These are phyloP conservation scores for Paratilapia polleni DNA, from an alignment of 2,113 vertebrate species.

Conservation along the genomic window DNA sequence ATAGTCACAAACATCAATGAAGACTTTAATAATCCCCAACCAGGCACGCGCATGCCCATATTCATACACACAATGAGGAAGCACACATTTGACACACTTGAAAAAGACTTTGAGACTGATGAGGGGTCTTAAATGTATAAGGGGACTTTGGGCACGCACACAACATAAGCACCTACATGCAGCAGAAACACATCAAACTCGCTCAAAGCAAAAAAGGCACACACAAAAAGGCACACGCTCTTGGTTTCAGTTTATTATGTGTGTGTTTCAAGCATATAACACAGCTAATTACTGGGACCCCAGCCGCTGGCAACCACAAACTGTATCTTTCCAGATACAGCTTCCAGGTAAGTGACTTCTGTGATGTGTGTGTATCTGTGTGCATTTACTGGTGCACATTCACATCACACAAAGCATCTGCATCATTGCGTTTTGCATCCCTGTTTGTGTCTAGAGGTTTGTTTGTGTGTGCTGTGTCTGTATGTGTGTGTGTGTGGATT, in stretches of 20 bases:
- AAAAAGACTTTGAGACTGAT: constrained; percentile 12
- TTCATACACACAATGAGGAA: background rate
- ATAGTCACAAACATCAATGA: constrained; percentile 10
- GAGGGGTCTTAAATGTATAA: background rate
- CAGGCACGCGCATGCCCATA: background rate
- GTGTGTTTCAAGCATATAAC: background rate
- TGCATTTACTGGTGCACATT: background rate
- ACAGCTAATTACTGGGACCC: constrained; percentile 12
- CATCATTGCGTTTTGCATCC: background rate
- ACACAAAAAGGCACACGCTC: background rate
- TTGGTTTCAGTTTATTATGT: background rate
- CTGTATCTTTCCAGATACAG: no score
- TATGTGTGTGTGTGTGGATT: background rate
- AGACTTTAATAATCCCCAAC: background rate
- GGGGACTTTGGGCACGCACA: background rate
- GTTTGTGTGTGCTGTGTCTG: background rate
- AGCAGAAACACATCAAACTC: background rate
- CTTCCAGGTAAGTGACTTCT: background rate
- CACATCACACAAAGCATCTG: background rate
- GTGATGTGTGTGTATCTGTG: background rate
- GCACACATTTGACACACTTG: background rate
- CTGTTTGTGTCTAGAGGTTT: background rate
- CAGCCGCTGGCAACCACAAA: background rate
- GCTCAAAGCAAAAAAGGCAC: background rate
- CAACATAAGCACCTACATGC: background rate